Conservation (phyloP, 1,140 invertebrate species). For the Bombus impatiens region DNA sequence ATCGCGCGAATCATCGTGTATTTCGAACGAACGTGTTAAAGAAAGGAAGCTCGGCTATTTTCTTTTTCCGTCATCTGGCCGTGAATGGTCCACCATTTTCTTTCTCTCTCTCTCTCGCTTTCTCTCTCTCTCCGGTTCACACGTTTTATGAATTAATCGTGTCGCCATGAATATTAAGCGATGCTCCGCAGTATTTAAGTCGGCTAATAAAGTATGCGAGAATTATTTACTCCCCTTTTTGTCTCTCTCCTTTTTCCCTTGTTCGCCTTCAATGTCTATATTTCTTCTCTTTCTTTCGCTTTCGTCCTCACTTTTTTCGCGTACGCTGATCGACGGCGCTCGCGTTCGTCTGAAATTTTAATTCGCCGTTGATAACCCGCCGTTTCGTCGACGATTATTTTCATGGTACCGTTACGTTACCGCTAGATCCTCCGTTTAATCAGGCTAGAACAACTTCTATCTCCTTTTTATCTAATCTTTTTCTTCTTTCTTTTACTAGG, state of each 20-base stretch:
- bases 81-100: not conserved
- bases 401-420: not conserved
- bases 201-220: slow-evolving; percentile 23
- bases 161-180: slow-evolving; percentile 28
- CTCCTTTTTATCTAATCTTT: too few species aligned
- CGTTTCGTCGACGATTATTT: slow-evolving; percentile 9
- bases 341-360: slow-evolving; percentile 34
- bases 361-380: slow-evolving; percentile 8
- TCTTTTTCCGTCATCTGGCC: too few species aligned
- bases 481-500: not conserved
- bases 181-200: slow-evolving; percentile 1
- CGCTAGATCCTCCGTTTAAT: not conserved
- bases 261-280: too few species aligned
- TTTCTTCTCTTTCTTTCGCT: not conserved
- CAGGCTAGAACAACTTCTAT: not conserved
- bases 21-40: not conserved
- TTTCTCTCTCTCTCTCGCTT: not conserved
- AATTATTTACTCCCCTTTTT: slow-evolving; percentile 23
- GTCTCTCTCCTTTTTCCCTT: too few species aligned
- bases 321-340: not conserved
- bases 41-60: not conserved
- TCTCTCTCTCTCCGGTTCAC: not conserved
- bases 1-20: not conserved
- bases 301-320: not conserved
- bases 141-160: slow-evolving; percentile 25